phyloP scores from a whole-genome alignment of 2,888 invertebrate genomes.

The Brachypterus glaber region DNA sequence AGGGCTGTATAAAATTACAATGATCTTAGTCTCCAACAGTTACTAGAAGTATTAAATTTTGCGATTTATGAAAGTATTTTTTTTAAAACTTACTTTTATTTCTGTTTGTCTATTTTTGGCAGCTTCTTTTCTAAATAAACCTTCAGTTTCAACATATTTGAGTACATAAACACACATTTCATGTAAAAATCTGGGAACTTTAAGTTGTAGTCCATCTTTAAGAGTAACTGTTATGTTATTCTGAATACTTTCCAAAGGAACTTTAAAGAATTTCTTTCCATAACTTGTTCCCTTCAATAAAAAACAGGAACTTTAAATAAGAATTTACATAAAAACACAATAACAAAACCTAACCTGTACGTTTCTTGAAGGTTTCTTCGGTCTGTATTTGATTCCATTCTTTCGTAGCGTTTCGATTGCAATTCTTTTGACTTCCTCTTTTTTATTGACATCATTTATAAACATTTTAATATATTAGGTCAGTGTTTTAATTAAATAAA shows the following conservation, averaged over 20 bases:
- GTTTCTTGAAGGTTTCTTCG: slow-evolving; percentile 55
- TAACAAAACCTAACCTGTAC: slow-evolving; percentile 33
- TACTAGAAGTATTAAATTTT: no score
- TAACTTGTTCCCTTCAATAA: slow-evolving; percentile 29
- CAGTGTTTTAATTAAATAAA: neutral
- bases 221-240: slow-evolving; percentile 47
- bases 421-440: slow-evolving; percentile 46
- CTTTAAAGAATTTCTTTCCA: slow-evolving; percentile 45
- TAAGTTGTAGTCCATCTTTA: slow-evolving; percentile 58
- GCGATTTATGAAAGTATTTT: no score
- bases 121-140: slow-evolving; percentile 82
- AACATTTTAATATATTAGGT: slow-evolving; percentile 39
- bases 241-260: slow-evolving; percentile 44
- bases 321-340: slow-evolving; percentile 9
- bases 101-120: slow-evolving; percentile 74
- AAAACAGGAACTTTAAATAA: slow-evolving; percentile 9
- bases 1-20: no score
- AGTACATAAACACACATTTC: slow-evolving; percentile 62
- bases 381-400: slow-evolving; percentile 61
- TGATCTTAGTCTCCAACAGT: no score
- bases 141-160: slow-evolving; percentile 64
- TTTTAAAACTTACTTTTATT: slow-evolving; percentile 54
- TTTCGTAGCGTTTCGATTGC: slow-evolving; percentile 58
- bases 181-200: slow-evolving; percentile 63
- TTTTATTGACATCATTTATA: slow-evolving; percentile 46